phyloP scores from a whole-genome alignment of 2,113 vertebrate species.

The Oncorhynchus masou region DNA sequence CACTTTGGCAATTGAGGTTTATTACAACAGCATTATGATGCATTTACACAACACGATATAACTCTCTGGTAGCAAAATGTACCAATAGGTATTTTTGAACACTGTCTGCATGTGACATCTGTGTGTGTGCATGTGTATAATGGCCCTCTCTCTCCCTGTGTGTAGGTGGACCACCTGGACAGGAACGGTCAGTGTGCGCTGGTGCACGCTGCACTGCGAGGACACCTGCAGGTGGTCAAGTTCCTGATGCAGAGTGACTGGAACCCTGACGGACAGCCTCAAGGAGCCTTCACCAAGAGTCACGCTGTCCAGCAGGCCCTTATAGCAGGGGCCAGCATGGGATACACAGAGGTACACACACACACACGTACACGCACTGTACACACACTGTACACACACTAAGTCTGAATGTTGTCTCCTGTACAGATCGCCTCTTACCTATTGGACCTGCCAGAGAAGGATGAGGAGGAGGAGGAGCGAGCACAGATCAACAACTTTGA shows the following conservation, averaged over 20 bases:
- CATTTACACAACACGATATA: not conserved
- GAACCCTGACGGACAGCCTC: conserved; percentile 72
- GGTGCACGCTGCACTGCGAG: conserved; percentile 91
- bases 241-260: conserved; percentile 95
- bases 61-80: not conserved
- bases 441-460: conserved; percentile 91
- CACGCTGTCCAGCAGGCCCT: conserved; percentile 96
- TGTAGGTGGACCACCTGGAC: conserved; percentile 92
- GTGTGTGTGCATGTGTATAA: not conserved
- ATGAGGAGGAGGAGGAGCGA: conserved; percentile 88
- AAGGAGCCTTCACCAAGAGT: conserved; percentile 88
- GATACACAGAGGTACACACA: conserved; percentile 86
- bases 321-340: conserved; percentile 95
- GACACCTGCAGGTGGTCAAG: conserved; percentile 95
- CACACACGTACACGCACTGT: not conserved
- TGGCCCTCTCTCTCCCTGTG: not conserved
- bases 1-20: not conserved
- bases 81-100: not conserved
- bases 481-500: conserved; percentile 93
- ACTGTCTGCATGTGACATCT: not conserved
- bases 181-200: conserved; percentile 95
- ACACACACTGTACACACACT: not conserved
- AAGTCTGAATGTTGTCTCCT: conserved; percentile 38
- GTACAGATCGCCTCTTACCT: conserved; percentile 89
- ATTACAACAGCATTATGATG: not conserved